Base-by-base conservation (phyloP, 2,113 vertebrate genomes). In the Plestiodon gilberti region DNA sequence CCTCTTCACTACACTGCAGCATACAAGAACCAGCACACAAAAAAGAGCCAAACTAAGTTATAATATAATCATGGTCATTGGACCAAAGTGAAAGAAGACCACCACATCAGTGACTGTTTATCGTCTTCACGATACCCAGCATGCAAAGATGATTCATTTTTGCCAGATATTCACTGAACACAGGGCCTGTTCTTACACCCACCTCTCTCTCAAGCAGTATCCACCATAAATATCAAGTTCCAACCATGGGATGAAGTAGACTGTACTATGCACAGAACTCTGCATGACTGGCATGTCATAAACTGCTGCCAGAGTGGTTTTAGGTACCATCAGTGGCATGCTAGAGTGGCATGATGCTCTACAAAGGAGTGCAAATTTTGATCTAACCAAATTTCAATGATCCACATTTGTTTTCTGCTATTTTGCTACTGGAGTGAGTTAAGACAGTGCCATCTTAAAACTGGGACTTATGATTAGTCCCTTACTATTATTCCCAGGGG, bases 401-500 rank as follows among this genome's bases (percentile, higher is more conserved):
- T 69, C 10, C 35, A 43, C 28, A 59, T 10, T n/a, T 20, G 40
- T 20, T 57, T 67, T 70, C 59, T 14, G 35, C 20, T 71, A 71
- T 38, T 59, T 78, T 69, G 33, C 64, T 35, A 65, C 40, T 57
- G 57, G 43, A 69, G 43, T 78, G 23, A 40, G 59, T 59, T 43
- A 78, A n/a, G 52, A 22, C 15, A 28, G 75, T 30, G 33, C 23
- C 30, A 23, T n/a, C n/a, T 40, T 40, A 82, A 23, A 57, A 52
- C 7, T 75, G 57, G 43, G 3, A 33, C 9, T 82, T 88, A 81
- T 83, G 78, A 87, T 84, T 78, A 95, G 77, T 89, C 89, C 89
- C 84, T 59, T 4, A 1, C 84, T 90, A 86, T 83, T 85, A 84
- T 77, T 93, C 87, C 90, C 88, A 91, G 88, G 93, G 90, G 91